These are phyloP conservation scores for Dryas iulia DNA, from an alignment of 1,140 invertebrate species.

Conservation along the genomic window DNA sequence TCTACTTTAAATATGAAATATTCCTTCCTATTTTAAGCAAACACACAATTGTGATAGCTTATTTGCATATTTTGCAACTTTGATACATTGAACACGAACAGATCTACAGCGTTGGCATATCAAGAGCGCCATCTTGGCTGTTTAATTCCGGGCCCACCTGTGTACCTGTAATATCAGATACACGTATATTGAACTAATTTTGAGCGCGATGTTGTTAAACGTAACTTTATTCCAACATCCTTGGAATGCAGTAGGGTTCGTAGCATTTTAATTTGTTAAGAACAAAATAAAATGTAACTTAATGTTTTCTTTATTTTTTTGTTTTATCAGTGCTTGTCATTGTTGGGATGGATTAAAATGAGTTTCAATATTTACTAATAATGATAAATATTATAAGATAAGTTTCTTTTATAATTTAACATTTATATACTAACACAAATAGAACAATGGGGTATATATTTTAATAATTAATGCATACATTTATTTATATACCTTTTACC, in stretches of 20 bases:
- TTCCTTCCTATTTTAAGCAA: too few relatives aligned
- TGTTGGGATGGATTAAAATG: too few relatives aligned
- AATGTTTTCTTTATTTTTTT: background rate
- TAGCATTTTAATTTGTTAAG: background rate
- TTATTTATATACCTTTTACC: too few relatives aligned
- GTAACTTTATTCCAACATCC: constrained; percentile 63
- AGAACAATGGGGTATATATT: too few relatives aligned
- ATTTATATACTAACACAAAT: too few relatives aligned
- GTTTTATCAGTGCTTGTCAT: background rate
- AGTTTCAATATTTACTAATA: too few relatives aligned
- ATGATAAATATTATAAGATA: too few relatives aligned
- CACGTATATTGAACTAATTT: constrained; percentile 59
- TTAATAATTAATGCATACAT: too few relatives aligned
- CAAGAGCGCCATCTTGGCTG: background rate
- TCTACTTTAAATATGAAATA: too few relatives aligned
- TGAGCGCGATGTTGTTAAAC: constrained; percentile 49
- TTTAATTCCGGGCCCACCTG: constrained; percentile 29
- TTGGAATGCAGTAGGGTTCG: constrained; percentile 27
- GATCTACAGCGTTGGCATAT: background rate
- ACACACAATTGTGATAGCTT: too few relatives aligned
- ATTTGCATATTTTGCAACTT: background rate
- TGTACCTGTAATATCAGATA: constrained; percentile 31
- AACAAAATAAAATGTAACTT: background rate
- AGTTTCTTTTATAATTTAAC: too few relatives aligned
- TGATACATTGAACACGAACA: background rate